Evolutionary conservation across 2,888 invertebrate genomes (phyloP).

Genomic region (Oscheius myriophilus): DNA sequence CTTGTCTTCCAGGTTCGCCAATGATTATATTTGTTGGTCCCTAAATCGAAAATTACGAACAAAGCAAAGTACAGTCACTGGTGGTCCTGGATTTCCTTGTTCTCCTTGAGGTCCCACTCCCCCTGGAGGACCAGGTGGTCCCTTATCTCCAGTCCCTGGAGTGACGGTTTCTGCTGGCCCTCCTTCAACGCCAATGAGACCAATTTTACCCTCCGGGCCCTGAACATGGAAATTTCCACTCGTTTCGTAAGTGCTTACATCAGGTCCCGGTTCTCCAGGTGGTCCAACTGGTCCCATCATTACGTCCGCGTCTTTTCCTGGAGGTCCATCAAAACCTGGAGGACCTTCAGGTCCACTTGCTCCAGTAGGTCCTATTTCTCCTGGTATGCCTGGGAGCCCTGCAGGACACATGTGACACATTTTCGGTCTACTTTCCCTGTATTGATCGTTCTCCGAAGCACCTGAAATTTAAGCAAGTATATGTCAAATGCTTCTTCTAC

Average conservation of each 20-base stretch:
- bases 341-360: background rate
- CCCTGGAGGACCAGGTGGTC: slow-evolving; percentile 9
- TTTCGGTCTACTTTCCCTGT: background rate
- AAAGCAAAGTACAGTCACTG: background rate
- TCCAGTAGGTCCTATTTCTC: slow-evolving; percentile 4
- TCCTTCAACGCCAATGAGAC: background rate
- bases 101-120: background rate
- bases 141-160: no score
- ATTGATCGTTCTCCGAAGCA: background rate
- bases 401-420: slow-evolving; percentile 1
- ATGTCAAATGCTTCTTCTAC: background rate
- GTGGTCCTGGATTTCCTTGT: slow-evolving; percentile 4
- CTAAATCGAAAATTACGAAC: background rate
- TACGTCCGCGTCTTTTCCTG: background rate
- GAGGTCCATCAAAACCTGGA: background rate
- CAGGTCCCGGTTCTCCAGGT: slow-evolving; percentile 8
- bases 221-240: background rate
- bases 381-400: background rate
- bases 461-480: background rate
- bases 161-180: background rate
- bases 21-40: background rate
- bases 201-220: background rate
- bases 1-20: slow-evolving; percentile 3
- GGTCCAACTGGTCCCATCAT: background rate
- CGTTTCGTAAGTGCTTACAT: background rate